Base-by-base conservation (phyloP, 2,888 invertebrate genomes). In the Spicauda simplicius region DNA sequence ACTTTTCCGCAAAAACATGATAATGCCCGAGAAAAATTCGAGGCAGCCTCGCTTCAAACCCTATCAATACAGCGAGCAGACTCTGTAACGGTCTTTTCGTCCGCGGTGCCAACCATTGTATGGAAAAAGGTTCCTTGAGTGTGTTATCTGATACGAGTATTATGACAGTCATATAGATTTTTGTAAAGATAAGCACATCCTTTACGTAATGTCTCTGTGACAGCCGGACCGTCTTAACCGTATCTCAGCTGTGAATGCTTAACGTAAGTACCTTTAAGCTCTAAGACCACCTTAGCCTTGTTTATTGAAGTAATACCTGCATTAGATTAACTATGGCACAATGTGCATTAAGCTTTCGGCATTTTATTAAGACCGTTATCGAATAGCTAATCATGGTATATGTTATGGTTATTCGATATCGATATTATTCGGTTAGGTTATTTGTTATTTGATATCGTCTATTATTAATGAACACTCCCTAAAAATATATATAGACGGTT, bases 1-100 rank as follows among this genome's bases (percentile, higher is more conserved):
- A 90, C 90, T 87, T 88, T 90, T 89, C 90, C 90, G 87, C 77
- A 79, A 76, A 77, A 76, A 74, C 79, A 79, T 80, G 88, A 90
- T 88, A 90, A 88, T 86, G 85, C 80, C 77, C 76, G 76, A 80
- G 83, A 85, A 88, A 85, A 83, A 88, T 85, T 80, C 81, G 75
- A 76, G 74, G 74, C 78, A 76, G 77, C 77, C 72, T 70, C 74
- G 73, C 53, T 55, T 20, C 64, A 33, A 77, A 76, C 77, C 75
- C 74, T 79, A 77, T 80, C 79, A 77, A 81, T 78, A 78, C 72
- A 74, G 69, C 77, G 76, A 77, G 77, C 79, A 79, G 69, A 76
- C 74, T 75, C 76, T 76, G 74, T 74, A 74, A 74, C 74, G 71
- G 73, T 73, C 69, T 68, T 61, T 66, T 30, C 68, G 65, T 68